Evolutionary conservation across 2,113 vertebrate genomes (phyloP).

Genomic region (Prionailurus bengalensis): DNA sequence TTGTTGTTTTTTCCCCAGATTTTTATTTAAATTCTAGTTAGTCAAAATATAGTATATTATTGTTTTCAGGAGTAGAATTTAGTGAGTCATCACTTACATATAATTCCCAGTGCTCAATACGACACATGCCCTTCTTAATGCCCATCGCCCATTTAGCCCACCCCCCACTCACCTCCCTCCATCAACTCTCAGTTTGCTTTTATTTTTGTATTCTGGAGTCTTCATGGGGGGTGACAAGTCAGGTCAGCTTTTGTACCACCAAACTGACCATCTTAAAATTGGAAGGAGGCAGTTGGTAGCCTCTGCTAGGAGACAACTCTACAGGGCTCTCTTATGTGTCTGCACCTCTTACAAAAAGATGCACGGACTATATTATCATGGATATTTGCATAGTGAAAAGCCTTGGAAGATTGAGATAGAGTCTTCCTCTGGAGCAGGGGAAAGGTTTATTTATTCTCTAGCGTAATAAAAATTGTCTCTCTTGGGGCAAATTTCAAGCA

Average conservation of each 20-base stretch:
- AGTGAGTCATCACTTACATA: not conserved
- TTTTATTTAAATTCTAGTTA: not conserved
- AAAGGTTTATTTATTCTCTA: not conserved
- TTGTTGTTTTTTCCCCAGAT: not conserved
- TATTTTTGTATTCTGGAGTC: too few species aligned
- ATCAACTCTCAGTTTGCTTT: not conserved
- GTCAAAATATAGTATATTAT: not conserved
- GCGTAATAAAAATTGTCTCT: not conserved
- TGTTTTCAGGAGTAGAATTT: not conserved
- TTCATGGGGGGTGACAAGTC: not conserved
- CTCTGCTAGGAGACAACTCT: not conserved
- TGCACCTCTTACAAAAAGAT: not conserved
- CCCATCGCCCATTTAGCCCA: not conserved
- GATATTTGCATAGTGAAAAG: not conserved
- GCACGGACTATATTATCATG: not conserved
- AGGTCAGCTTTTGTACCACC: not conserved
- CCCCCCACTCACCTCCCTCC: not conserved
- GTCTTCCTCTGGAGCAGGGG: not conserved
- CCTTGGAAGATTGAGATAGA: not conserved
- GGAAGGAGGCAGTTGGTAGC: not conserved
- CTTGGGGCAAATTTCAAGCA: not conserved
- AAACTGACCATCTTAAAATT: conserved; percentile 6
- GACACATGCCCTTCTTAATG: not conserved
- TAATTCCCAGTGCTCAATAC: not conserved
- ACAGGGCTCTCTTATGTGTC: not conserved